phyloP scores from a whole-genome alignment of 2,888 invertebrate genomes.

The Dilophus febrilis region DNA sequence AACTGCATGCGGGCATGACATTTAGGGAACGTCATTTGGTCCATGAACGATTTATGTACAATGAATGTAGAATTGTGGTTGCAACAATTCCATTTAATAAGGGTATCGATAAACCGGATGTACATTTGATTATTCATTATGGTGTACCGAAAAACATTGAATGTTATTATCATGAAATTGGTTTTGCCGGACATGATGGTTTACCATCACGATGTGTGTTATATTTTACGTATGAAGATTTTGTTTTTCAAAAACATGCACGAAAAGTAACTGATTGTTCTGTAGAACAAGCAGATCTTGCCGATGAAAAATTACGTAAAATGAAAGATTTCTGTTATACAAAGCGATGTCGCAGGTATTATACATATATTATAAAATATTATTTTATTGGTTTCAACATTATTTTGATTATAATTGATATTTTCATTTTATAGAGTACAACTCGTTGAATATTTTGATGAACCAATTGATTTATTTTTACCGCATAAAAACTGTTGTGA shows the following conservation, averaged over 20 bases:
- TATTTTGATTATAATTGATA: background rate
- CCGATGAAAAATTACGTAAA: conserved; percentile 17
- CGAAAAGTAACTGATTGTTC: conserved; percentile 8
- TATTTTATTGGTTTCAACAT: no score
- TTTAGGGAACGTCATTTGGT: conserved; percentile 33
- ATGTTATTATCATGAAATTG: conserved; percentile 60
- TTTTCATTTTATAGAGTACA: background rate
- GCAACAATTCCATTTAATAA: conserved; percentile 55
- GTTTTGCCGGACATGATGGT: conserved; percentile 56
- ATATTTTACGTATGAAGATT: conserved; percentile 37
- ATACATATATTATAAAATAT: conserved; percentile 17
- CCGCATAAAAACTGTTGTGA: conserved; percentile 39
- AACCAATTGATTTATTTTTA: conserved; percentile 14
- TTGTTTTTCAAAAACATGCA: conserved; percentile 24
- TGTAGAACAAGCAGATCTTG: conserved; percentile 7
- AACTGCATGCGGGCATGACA: conserved; percentile 48
- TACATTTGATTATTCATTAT: conserved; percentile 51
- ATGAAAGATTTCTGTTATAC: conserved; percentile 38
- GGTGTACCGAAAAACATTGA: conserved; percentile 52
- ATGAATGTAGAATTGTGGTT: conserved; percentile 39
- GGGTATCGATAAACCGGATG: conserved; percentile 57
- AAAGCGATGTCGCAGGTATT: conserved; percentile 35
- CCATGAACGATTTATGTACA: conserved; percentile 44
- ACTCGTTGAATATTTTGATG: conserved; percentile 40
- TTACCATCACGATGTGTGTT: conserved; percentile 39